Conservation (phyloP, 2,888 invertebrate species). For the Cremastobaeus sp. region DNA sequence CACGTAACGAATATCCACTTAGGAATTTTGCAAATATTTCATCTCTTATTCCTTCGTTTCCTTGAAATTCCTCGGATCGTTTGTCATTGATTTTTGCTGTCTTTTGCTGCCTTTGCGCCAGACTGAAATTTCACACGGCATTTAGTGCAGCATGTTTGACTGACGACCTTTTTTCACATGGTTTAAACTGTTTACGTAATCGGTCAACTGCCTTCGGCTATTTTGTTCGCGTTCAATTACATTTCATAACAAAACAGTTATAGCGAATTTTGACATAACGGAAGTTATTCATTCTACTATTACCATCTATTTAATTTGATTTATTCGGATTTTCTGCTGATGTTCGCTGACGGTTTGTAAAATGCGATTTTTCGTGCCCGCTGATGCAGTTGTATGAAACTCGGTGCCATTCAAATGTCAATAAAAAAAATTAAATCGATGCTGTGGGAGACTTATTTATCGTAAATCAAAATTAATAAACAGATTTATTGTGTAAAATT, state of each 20-base stretch:
- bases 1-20: constrained; percentile 46
- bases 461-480: no score
- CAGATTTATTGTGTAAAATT: no score
- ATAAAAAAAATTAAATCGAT: no score
- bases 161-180: not conserved
- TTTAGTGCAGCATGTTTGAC: no score
- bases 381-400: not conserved
- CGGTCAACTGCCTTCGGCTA: no score
- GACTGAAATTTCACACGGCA: constrained; percentile 16
- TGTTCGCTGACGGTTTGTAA: constrained; percentile 9
- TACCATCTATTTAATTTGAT: constrained; percentile 26
- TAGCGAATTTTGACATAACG: no score
- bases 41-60: constrained; percentile 46
- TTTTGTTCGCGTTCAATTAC: no score
- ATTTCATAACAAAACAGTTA: no score
- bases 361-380: constrained; percentile 20
- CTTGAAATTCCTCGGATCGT: constrained; percentile 20
- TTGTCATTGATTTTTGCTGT: constrained; percentile 33
- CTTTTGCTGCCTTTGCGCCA: not conserved
- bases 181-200: no score
- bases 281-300: no score
- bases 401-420: no score
- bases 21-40: constrained; percentile 26
- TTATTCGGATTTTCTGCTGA: constrained; percentile 32
- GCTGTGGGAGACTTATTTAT: no score